A percentile compares a stretch with the other conserved stretches of the same genome.
Evolutionary conservation across 2,888 invertebrate species (phyloP).

Genomic region (Euproctis similis): DNA sequence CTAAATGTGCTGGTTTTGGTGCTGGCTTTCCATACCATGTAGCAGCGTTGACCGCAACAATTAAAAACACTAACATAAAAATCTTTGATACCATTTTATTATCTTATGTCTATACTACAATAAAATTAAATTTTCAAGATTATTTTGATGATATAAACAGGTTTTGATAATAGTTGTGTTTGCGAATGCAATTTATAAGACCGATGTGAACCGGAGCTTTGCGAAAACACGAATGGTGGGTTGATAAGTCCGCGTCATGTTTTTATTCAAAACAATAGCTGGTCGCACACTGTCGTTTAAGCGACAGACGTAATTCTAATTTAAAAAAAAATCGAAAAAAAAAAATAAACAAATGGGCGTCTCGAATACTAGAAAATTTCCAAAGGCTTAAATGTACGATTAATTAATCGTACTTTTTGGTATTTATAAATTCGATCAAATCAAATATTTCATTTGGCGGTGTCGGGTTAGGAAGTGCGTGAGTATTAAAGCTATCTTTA

Average conservation of each 20-base stretch:
- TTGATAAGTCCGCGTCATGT: conserved; percentile 30
- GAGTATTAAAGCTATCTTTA: too few species aligned
- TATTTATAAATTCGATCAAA: too few species aligned
- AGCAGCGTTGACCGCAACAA: conserved; percentile 43
- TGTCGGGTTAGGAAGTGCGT: too few species aligned
- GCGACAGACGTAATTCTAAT: background rate
- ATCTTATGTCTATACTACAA: conserved; percentile 3
- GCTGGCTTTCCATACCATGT: conserved; percentile 36
- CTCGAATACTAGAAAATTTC: too few species aligned
- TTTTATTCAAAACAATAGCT: conserved; percentile 49
- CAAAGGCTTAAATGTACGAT: too few species aligned
- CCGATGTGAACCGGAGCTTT: conserved; percentile 24
- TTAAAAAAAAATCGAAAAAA: too few species aligned
- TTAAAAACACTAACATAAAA: conserved; percentile 35
- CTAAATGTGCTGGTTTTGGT: conserved; percentile 41
- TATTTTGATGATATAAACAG: background rate
- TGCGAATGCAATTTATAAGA: too few species aligned
- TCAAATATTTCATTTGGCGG: too few species aligned
- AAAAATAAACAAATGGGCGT: too few species aligned
- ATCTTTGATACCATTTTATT: conserved; percentile 46
- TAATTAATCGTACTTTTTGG: too few species aligned
- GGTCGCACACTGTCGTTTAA: conserved; percentile 30
- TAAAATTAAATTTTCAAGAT: too few species aligned
- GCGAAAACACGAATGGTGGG: conserved; percentile 39
- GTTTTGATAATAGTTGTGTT: conserved; percentile 18